Evolutionary conservation across 2,797 vertebrate species (phyloP).

Genomic region (Neosilurus mollespiculum): DNA sequence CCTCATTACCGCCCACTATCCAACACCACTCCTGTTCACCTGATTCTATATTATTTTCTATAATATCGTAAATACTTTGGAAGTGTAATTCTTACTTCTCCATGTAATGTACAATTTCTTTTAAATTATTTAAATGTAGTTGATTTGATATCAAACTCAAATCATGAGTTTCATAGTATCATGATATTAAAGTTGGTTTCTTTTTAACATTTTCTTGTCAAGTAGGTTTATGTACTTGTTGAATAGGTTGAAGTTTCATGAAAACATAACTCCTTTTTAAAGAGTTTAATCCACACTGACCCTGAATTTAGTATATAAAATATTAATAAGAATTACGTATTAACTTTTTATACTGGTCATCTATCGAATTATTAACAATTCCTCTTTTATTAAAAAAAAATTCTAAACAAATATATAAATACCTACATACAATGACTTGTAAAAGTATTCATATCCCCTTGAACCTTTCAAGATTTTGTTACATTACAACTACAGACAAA

Average conservation of each 20-base stretch:
- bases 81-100: neutral
- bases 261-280: neutral
- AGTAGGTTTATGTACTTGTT: neutral
- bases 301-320: neutral
- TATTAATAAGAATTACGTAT: neutral
- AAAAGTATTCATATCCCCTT: too few species aligned
- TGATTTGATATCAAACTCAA: neutral
- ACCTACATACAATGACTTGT: too few species aligned
- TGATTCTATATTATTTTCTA: too few species aligned
- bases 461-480: too few species aligned
- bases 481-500: too few species aligned
- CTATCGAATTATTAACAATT: neutral
- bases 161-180: too few species aligned
- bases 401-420: too few species aligned
- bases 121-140: neutral
- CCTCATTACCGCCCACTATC: too few species aligned
- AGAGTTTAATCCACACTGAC: neutral
- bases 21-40: too few species aligned
- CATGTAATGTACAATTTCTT: neutral
- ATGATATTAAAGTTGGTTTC: neutral
- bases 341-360: neutral
- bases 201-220: neutral
- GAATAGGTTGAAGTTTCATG: neutral
- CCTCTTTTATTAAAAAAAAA: neutral
- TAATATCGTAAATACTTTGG: neutral